phyloP scores from a whole-genome alignment of 2,797 vertebrate species.

The Phalanger gymnotis region DNA sequence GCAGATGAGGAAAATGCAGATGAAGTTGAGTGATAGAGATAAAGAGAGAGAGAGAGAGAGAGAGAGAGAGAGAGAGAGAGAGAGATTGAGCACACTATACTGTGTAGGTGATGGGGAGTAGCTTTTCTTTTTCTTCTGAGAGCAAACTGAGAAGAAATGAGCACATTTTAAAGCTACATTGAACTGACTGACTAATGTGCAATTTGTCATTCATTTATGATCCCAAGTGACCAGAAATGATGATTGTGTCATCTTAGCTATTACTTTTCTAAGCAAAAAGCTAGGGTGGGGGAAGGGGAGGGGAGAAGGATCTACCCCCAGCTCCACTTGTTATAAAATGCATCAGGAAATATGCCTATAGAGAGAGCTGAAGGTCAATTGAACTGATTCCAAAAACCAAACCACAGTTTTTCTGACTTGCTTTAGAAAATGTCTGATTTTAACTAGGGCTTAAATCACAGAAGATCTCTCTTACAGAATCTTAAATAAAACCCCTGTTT shows the following conservation, averaged over 20 bases:
- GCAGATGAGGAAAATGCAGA: not conserved
- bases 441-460: not conserved
- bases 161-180: not conserved
- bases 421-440: not conserved
- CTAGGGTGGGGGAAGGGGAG: no score
- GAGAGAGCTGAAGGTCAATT: not conserved
- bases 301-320: not conserved
- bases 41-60: not conserved
- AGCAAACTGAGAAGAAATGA: not conserved
- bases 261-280: not conserved
- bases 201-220: not conserved
- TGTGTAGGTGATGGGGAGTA: not conserved
- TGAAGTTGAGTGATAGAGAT: not conserved
- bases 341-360: not conserved
- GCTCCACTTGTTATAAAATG: not conserved
- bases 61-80: no score
- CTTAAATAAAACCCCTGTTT: fast-evolving
- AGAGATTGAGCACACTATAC: not conserved
- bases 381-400: not conserved
- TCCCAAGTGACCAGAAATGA: not conserved
- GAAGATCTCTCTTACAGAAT: fast-evolving
- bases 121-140: not conserved
- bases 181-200: not conserved
- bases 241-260: not conserved
- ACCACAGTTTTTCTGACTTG: not conserved